Percentiles rank a stretch among this genome's conserved stretches.
phyloP scores from a whole-genome alignment of 2,888 invertebrate genomes.

The Drosophila birchii region DNA sequence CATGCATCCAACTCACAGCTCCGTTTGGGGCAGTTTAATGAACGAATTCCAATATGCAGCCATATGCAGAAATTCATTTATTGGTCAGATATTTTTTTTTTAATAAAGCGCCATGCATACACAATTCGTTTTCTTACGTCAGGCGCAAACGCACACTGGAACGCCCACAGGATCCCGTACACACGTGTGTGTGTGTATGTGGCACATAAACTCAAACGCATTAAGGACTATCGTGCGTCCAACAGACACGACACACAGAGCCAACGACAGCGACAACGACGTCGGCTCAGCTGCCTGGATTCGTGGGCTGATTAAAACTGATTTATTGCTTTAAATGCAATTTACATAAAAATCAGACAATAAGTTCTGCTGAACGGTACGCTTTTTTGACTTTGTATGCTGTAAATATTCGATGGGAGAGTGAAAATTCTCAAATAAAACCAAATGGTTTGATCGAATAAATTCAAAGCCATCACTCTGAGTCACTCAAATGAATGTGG shows the following conservation, averaged over 20 bases:
- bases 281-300: slow-evolving; percentile 65
- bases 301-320: slow-evolving; percentile 74
- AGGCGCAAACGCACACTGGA: slow-evolving; percentile 7
- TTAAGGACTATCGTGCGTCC: slow-evolving; percentile 56
- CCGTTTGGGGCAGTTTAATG: slow-evolving; percentile 57
- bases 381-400: slow-evolving; percentile 56
- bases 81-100: slow-evolving; percentile 56
- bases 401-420: slow-evolving; percentile 8
- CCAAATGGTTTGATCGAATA: slow-evolving; percentile 1
- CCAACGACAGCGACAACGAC: slow-evolving; percentile 31
- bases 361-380: slow-evolving; percentile 44
- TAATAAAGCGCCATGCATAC: slow-evolving; percentile 60
- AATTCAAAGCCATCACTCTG: not conserved
- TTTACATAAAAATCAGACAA: slow-evolving; percentile 70
- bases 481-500: not conserved
- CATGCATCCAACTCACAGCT: slow-evolving; percentile 21
- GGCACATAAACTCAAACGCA: slow-evolving; percentile 16
- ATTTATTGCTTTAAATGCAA: slow-evolving; percentile 79
- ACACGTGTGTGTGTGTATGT: slow-evolving; percentile 4
- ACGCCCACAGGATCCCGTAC: slow-evolving; percentile 17
- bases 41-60: slow-evolving; percentile 56
- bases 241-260: slow-evolving; percentile 17
- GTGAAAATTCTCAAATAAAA: not conserved
- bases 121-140: slow-evolving; percentile 50
- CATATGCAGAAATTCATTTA: slow-evolving; percentile 39